Percentiles rank a stretch among this genome's conserved stretches.
Conservation (phyloP, 2,113 vertebrate species). For the Ovibos moschatus region DNA sequence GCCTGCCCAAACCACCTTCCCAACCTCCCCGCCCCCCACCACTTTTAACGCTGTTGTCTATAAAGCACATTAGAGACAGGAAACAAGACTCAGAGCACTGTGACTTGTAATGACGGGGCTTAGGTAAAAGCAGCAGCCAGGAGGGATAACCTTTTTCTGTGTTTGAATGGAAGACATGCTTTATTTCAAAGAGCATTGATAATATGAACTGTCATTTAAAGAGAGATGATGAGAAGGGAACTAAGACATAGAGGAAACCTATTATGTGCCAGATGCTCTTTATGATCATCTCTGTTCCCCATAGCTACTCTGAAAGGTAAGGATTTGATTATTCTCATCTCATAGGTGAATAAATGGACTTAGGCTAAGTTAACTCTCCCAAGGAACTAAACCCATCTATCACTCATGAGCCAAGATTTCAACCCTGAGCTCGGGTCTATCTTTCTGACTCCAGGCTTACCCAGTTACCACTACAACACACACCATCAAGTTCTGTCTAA, state of each 20-base stretch:
- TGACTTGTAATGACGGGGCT: neutral
- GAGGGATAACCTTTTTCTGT: neutral
- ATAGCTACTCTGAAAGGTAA: neutral
- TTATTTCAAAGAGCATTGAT: neutral
- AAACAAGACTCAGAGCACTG: neutral
- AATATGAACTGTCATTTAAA: neutral
- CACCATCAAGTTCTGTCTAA: neutral
- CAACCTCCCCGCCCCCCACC: fast-evolving
- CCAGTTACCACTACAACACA: neutral
- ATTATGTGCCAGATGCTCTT: neutral
- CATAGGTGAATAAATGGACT: neutral
- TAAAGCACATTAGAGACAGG: neutral
- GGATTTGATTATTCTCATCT: neutral
- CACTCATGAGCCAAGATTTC: neutral
- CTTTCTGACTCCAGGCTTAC: neutral
- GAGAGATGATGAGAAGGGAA: neutral
- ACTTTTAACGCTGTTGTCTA: neutral
- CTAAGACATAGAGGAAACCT: neutral
- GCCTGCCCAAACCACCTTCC: neutral
- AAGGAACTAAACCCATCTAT: neutral
- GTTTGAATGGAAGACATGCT: constrained; percentile 1
- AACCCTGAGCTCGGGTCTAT: neutral
- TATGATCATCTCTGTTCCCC: neutral
- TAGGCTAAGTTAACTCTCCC: neutral
- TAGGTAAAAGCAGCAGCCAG: neutral